These are phyloP conservation scores for Catalaphyllia jardinei DNA, from an alignment of 64 coral and sea anemone genomes.

Conservation along the genomic window DNA sequence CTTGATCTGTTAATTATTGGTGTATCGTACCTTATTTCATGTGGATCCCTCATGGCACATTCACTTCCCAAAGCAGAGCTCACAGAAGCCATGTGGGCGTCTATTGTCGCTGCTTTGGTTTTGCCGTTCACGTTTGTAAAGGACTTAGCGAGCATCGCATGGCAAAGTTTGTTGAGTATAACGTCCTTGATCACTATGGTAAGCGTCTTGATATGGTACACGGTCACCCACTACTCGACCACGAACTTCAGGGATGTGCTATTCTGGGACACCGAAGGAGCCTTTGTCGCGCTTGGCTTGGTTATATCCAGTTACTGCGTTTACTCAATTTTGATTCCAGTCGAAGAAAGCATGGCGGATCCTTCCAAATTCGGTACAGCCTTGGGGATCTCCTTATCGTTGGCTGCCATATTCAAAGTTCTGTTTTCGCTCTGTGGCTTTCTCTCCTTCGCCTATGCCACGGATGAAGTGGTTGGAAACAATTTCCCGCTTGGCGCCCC, in stretches of 20 bases:
- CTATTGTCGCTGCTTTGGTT: neutral
- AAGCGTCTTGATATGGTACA: neutral
- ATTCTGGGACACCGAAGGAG: neutral
- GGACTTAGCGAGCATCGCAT: neutral
- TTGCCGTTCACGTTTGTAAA: neutral
- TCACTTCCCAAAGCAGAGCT: neutral
- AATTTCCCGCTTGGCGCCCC: neutral
- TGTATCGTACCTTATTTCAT: neutral
- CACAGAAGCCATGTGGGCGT: neutral
- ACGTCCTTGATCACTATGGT: conserved; percentile 1
- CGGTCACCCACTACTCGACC: neutral
- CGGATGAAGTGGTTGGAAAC: neutral
- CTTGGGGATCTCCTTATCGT: no score
- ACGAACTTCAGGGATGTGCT: neutral
- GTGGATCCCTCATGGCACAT: neutral
- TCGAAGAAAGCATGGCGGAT: neutral
- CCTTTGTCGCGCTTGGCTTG: neutral
- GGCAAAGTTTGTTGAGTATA: neutral
- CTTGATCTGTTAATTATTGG: neutral
- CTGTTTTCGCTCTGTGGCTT: neutral
- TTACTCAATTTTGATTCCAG: neutral
- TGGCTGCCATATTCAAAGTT: neutral
- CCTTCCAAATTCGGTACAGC: neutral
- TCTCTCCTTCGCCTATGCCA: neutral
- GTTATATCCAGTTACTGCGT: neutral